Evolutionary conservation across 2,113 vertebrate genomes (phyloP).

Genomic region (Apteryx mantelli): DNA sequence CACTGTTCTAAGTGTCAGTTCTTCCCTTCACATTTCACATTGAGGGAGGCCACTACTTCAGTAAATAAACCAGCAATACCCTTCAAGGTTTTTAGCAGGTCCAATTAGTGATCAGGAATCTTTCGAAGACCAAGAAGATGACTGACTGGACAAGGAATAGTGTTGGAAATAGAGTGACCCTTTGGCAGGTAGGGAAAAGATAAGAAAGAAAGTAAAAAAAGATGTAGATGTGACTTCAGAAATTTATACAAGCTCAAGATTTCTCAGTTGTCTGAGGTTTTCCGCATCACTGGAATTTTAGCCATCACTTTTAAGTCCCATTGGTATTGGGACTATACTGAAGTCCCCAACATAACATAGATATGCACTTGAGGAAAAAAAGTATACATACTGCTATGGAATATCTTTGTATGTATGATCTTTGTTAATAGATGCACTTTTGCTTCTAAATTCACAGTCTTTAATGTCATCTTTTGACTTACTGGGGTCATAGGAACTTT

Average conservation of each 20-base stretch:
- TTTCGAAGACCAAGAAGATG: background rate
- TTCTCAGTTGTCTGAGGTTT: background rate
- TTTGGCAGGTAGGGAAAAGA: background rate
- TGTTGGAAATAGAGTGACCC: background rate
- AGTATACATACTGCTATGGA: background rate
- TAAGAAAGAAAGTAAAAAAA: background rate
- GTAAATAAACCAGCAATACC: background rate
- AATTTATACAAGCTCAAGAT: background rate
- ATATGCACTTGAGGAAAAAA: background rate
- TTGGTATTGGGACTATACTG: background rate
- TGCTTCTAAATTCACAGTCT: background rate
- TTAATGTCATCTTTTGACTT: background rate
- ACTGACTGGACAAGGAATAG: background rate
- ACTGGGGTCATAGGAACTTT: background rate
- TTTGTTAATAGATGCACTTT: background rate
- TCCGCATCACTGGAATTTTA: background rate
- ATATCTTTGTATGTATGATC: background rate
- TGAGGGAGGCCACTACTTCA: background rate
- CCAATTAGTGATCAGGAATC: background rate
- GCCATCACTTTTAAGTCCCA: background rate
- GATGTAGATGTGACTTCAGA: no score
- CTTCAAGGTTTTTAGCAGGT: background rate
- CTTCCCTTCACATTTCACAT: background rate
- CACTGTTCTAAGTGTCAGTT: background rate
- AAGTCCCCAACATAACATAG: background rate